These are phyloP conservation scores for Bibio marci DNA, from an alignment of 2,888 invertebrate genomes.

Conservation along the genomic window DNA sequence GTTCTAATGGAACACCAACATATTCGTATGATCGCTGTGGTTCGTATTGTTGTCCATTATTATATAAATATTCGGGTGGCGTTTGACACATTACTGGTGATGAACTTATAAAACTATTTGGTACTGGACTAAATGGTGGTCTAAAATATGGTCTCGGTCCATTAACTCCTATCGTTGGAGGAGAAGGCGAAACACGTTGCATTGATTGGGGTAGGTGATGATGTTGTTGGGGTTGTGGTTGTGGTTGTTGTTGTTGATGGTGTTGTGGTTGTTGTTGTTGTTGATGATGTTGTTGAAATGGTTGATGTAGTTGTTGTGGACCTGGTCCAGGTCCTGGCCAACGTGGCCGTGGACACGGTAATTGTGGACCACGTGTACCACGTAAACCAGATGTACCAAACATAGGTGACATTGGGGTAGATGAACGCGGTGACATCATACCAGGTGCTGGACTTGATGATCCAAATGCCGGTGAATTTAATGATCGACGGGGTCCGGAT, in stretches of 20 bases:
- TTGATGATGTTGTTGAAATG: constrained; percentile 25
- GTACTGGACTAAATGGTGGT: constrained; percentile 23
- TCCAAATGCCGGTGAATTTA: constrained; percentile 12
- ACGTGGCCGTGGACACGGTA: constrained; percentile 48
- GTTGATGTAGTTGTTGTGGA: constrained; percentile 24
- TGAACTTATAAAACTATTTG: constrained; percentile 32
- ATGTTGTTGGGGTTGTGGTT: constrained; percentile 34
- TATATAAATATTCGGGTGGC: constrained; percentile 39
- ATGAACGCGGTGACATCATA: constrained; percentile 15
- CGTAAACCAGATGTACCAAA: constrained; percentile 27
- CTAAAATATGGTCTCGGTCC: constrained; percentile 31
- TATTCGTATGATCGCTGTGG: constrained; percentile 39
- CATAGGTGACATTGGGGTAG: constrained; percentile 36
- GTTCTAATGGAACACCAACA: constrained; percentile 62
- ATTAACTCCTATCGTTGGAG: constrained; percentile 13
- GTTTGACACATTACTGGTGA: constrained; percentile 42
- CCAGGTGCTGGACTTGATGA: constrained; percentile 16
- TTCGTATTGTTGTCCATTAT: constrained; percentile 24
- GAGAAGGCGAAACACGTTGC: constrained; percentile 16
- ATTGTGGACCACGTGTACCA: constrained; percentile 29
- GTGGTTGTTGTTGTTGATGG: constrained; percentile 20
- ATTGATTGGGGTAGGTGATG: constrained; percentile 32
- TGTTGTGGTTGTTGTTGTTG: constrained; percentile 19
- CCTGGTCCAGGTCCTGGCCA: constrained; percentile 36
- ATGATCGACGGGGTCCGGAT: constrained; percentile 38